phyloP scores from a whole-genome alignment of 2,113 vertebrate genomes.

The Rhizomys pruinosus region DNA sequence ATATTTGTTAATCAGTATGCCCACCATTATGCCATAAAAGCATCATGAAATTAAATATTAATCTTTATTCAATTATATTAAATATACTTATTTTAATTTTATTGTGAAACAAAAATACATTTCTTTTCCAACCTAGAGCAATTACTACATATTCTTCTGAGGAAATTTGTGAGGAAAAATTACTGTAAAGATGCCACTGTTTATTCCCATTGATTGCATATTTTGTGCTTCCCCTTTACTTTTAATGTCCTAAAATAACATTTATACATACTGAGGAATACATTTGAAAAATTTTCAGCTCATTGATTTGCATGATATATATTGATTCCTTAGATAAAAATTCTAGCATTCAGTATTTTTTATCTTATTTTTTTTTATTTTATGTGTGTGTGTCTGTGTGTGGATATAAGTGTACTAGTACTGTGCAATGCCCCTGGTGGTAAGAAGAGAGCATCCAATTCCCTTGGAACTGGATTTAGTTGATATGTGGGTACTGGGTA shows the following conservation, averaged over 20 bases:
- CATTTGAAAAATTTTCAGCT: not conserved
- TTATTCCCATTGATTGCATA: not conserved
- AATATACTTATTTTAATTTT: slow-evolving; percentile 7
- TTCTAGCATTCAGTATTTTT: not conserved
- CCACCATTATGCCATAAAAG: not conserved
- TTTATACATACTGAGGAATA: not conserved
- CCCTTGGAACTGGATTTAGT: too few species aligned
- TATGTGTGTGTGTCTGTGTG: too few species aligned
- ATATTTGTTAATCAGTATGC: too few species aligned
- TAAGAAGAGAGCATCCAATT: too few species aligned
- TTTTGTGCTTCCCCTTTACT: not conserved
- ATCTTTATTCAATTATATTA: not conserved
- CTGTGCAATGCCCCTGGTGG: too few species aligned
- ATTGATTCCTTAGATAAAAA: not conserved
- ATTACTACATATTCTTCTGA: not conserved
- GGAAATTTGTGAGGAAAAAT: not conserved
- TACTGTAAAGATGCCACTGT: not conserved
- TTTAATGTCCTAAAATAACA: not conserved
- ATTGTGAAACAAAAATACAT: not conserved
- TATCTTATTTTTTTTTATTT: too few species aligned
- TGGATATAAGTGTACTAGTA: too few species aligned
- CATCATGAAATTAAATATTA: not conserved
- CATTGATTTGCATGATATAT: not conserved
- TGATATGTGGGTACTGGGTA: too few species aligned
- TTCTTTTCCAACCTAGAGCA: not conserved